phyloP scores from a whole-genome alignment of 1,140 invertebrate species.

The Onthophagus taurus region DNA sequence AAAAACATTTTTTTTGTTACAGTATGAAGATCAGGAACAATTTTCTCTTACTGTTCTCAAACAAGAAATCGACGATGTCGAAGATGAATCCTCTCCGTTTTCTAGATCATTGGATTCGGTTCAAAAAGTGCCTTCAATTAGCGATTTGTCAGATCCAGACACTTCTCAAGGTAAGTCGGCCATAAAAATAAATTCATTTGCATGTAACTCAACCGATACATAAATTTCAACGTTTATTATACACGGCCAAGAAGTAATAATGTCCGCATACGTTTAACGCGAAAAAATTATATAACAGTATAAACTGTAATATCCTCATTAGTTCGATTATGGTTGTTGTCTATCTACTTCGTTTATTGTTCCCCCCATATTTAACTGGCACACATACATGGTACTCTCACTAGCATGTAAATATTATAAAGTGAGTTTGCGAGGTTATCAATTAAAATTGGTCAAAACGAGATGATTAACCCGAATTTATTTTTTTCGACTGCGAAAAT shows the following conservation, averaged over 20 bases:
- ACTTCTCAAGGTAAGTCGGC: constrained; percentile 67
- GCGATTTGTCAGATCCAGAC: constrained; percentile 73
- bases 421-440: background rate
- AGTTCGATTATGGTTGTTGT: constrained; percentile 5
- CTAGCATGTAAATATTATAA: background rate
- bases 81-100: constrained; percentile 28
- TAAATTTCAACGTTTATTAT: too few species aligned
- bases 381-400: background rate
- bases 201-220: background rate
- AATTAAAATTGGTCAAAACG: background rate
- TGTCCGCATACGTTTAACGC: too few species aligned
- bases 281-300: constrained; percentile 10
- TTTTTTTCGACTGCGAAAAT: background rate
- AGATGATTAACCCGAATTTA: background rate
- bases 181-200: background rate
- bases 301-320: constrained; percentile 21
- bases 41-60: constrained; percentile 26
- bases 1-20: constrained; percentile 7
- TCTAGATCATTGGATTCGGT: constrained; percentile 45
- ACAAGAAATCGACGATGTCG: constrained; percentile 33
- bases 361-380: background rate
- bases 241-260: background rate
- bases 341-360: background rate
- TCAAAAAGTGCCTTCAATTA: constrained; percentile 76
- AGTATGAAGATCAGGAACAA: constrained; percentile 21